Conservation (phyloP, 64 coral and sea anemone genomes). For the Acropora tenuis region DNA sequence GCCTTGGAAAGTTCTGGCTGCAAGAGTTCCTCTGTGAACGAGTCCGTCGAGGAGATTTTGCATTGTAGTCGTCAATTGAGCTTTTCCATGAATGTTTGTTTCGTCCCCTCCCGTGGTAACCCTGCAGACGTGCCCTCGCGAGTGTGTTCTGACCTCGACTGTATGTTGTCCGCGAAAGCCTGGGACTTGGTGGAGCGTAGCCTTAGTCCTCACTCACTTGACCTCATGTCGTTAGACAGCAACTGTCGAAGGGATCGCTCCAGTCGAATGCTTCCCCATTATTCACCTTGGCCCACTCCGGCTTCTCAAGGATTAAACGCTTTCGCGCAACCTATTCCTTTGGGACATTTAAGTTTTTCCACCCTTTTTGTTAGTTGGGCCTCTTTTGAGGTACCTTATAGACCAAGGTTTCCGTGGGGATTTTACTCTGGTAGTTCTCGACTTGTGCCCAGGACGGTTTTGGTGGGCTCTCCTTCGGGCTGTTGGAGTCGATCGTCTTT, state of each 20-base stretch:
- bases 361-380: slow-evolving; percentile 41
- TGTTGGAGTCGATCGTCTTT: slow-evolving; percentile 9
- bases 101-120: too few relatives aligned
- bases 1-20: too few relatives aligned
- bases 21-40: too few relatives aligned
- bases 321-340: slow-evolving; percentile 23
- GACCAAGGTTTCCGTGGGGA: slow-evolving; percentile 17
- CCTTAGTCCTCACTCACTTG: neutral
- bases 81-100: too few relatives aligned
- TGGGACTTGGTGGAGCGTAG: too few relatives aligned
- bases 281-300: slow-evolving; percentile 38
- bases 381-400: neutral
- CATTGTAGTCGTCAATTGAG: too few relatives aligned
- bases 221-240: neutral
- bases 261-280: slow-evolving; percentile 19
- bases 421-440: slow-evolving; percentile 24
- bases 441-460: slow-evolving; percentile 23
- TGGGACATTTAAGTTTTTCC: slow-evolving; percentile 55
- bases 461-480: slow-evolving; percentile 50
- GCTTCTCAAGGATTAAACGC: slow-evolving; percentile 1
- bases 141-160: too few relatives aligned
- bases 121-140: too few relatives aligned
- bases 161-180: too few relatives aligned
- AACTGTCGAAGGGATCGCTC: neutral
- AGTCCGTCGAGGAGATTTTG: too few relatives aligned